These are phyloP conservation scores for Apomyelois bistriatella DNA, from an alignment of 2,888 invertebrate species.

Conservation along the genomic window DNA sequence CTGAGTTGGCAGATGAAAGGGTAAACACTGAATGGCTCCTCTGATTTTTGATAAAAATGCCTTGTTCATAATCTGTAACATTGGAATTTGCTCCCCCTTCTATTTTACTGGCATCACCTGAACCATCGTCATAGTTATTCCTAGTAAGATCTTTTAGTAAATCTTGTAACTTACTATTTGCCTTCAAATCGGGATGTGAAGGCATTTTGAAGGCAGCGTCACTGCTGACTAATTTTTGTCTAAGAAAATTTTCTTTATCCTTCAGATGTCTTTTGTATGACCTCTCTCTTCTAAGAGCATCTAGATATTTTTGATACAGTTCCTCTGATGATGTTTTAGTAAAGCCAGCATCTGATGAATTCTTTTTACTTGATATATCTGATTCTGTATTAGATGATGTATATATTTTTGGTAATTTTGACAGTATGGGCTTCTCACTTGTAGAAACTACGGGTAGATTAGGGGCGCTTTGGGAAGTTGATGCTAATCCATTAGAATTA, in stretches of 20 bases:
- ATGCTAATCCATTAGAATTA: slow-evolving; percentile 53
- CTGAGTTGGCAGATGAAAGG: slow-evolving; percentile 59
- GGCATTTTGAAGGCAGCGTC: slow-evolving; percentile 45
- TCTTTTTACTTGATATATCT: slow-evolving; percentile 54
- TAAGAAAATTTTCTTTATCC: slow-evolving; percentile 66
- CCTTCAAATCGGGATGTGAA: slow-evolving; percentile 33
- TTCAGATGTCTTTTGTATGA: slow-evolving; percentile 59
- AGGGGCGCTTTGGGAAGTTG: slow-evolving; percentile 69
- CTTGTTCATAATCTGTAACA: slow-evolving; percentile 30
- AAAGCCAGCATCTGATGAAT: slow-evolving; percentile 47
- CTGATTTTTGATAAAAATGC: slow-evolving; percentile 38
- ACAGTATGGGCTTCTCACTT: slow-evolving; percentile 36
- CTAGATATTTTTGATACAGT: slow-evolving; percentile 62
- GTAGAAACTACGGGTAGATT: slow-evolving; percentile 51
- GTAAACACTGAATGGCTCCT: slow-evolving; percentile 71
- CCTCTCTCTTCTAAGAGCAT: slow-evolving; percentile 60
- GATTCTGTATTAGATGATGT: slow-evolving; percentile 53
- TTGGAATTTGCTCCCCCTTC: slow-evolving; percentile 51
- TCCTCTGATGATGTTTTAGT: slow-evolving; percentile 64
- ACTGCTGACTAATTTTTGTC: slow-evolving; percentile 58
- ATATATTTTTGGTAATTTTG: slow-evolving; percentile 34
- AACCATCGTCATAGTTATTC: slow-evolving; percentile 68
- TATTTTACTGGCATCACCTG: slow-evolving; percentile 70
- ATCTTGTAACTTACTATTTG: slow-evolving; percentile 51
- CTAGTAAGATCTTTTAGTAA: slow-evolving; percentile 67